A percentile compares a stretch with the other conserved stretches of the same genome.
Conservation (phyloP, 2,113 vertebrate genomes). For the Syngnathoides biaculeatus region DNA sequence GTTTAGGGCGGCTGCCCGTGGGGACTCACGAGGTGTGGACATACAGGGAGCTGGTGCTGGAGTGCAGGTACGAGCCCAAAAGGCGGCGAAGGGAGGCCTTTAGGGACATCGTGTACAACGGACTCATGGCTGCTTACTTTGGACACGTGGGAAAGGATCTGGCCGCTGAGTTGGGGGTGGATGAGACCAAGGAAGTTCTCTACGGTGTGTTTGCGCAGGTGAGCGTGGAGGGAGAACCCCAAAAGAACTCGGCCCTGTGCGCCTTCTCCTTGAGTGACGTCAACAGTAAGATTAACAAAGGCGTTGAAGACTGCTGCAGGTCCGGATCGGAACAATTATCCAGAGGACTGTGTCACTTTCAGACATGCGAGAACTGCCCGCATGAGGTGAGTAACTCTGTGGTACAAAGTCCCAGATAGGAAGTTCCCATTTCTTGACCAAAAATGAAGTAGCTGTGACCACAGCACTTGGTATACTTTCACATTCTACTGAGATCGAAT, state of each 20-base stretch:
- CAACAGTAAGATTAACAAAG: constrained; percentile 73
- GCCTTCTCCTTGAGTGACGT: constrained; percentile 77
- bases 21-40: constrained; percentile 65
- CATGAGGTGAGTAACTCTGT: constrained; percentile 75
- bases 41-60: constrained; percentile 87
- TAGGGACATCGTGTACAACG: constrained; percentile 73
- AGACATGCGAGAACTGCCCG: constrained; percentile 77
- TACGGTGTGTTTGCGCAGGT: constrained; percentile 82
- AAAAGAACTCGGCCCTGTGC: constrained; percentile 79
- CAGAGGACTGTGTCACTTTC: constrained; percentile 83
- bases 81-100: constrained; percentile 38
- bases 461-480: background rate
- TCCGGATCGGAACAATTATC: constrained; percentile 47
- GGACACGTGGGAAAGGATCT: constrained; percentile 70
- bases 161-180: constrained; percentile 72
- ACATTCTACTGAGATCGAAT: background rate
- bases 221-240: constrained; percentile 17
- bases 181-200: constrained; percentile 69
- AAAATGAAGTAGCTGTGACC: constrained; percentile 13
- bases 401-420: constrained; percentile 22
- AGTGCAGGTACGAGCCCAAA: constrained; percentile 81
- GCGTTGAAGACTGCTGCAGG: constrained; percentile 79
- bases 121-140: constrained; percentile 83
- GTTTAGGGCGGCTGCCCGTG: constrained; percentile 75
- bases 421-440: constrained; percentile 34